Evolutionary conservation across 30 jellyfish, hydroid and myxozoan genomes (phyloP).

Genomic region (Phacellophora camtschatica): DNA sequence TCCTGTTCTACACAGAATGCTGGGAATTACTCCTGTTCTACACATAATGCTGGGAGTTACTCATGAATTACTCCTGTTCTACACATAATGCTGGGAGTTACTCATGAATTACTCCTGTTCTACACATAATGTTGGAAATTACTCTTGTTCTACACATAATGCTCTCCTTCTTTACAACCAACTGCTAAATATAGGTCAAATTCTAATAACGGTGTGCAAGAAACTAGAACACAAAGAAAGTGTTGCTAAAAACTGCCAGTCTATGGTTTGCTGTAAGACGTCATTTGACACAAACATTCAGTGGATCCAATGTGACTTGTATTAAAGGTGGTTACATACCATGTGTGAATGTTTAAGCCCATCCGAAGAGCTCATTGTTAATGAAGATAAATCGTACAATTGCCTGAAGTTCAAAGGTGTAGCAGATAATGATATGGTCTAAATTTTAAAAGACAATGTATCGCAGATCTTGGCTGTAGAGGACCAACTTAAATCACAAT

Average conservation of each 20-base stretch:
- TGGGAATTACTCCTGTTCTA: slow-evolving; percentile 19
- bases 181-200: too few species aligned
- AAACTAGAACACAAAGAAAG: too few species aligned
- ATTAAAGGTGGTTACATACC: not conserved
- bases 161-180: too few species aligned
- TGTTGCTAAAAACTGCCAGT: not conserved
- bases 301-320: slow-evolving; percentile 15
- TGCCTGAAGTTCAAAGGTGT: not conserved
- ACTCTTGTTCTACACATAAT: too few species aligned
- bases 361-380: not conserved
- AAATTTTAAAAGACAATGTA: not conserved
- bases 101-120: slow-evolving; percentile 2
- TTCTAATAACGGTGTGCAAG: too few species aligned
- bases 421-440: not conserved
- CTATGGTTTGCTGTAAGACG: not conserved
- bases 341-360: slow-evolving; percentile 9
- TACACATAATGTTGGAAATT: too few species aligned
- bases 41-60: too few species aligned
- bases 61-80: slow-evolving; percentile 7
- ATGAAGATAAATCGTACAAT: not conserved
- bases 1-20: slow-evolving; percentile 51
- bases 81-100: too few species aligned
- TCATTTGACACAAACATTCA: not conserved
- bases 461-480: not conserved
- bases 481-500: not conserved